Evolutionary conservation across 2,113 vertebrate species (phyloP).

Genomic region (Esox niger): DNA sequence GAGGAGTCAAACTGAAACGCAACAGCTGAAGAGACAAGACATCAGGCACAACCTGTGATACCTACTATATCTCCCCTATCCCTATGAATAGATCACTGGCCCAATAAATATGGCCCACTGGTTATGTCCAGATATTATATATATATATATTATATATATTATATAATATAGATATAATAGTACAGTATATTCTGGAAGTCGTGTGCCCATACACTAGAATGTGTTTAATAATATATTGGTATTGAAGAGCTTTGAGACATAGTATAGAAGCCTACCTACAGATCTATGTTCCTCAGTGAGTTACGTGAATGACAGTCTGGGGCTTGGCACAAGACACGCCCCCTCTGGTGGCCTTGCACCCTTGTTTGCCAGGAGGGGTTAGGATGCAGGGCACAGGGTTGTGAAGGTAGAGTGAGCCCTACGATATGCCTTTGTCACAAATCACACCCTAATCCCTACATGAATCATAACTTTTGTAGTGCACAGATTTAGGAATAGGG

Average conservation of each 20-base stretch:
- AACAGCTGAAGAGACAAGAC: background rate
- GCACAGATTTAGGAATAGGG: background rate
- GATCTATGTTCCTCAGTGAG: conserved; percentile 41
- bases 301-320: background rate
- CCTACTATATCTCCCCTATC: conserved; percentile 41
- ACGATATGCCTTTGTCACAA: too few relatives aligned
- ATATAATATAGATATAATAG: too few relatives aligned
- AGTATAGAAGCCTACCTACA: conserved; percentile 36
- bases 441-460: too few relatives aligned
- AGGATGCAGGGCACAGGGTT: background rate
- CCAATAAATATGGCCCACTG: conserved; percentile 38
- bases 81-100: conserved; percentile 42
- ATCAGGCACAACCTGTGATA: background rate
- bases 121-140: conserved; percentile 55
- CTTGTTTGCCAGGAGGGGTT: background rate
- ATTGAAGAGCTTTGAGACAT: conserved; percentile 46
- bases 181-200: conserved; percentile 68
- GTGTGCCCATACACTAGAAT: conserved; percentile 53
- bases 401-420: background rate
- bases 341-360: background rate
- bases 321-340: conserved; percentile 4
- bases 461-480: too few relatives aligned
- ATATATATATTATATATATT: too few relatives aligned
- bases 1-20: background rate
- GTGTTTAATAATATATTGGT: conserved; percentile 61